These are phyloP conservation scores for Kryptolebias marmoratus DNA, from an alignment of 2,113 vertebrate genomes.

Conservation along the genomic window DNA sequence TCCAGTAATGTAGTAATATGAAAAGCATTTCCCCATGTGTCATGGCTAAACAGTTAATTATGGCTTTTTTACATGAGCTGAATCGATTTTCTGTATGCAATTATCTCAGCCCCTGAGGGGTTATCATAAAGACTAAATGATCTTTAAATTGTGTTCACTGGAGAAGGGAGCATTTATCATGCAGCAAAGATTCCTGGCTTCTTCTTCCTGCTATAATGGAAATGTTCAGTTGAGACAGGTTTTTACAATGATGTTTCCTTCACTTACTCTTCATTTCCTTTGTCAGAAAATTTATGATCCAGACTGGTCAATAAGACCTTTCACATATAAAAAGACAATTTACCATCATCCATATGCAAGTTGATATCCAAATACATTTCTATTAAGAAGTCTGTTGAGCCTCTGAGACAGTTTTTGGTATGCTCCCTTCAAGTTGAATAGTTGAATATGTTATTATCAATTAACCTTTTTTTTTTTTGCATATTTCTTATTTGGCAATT, in stretches of 20 bases:
- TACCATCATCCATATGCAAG: conserved; percentile 15
- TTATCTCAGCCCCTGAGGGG: conserved; percentile 42
- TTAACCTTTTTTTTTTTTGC: background rate
- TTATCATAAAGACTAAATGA: conserved; percentile 52
- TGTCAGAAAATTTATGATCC: conserved; percentile 23
- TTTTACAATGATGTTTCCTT: conserved; percentile 50
- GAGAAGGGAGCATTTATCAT: conserved; percentile 57
- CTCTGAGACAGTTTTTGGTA: conserved; percentile 26
- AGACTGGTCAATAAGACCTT: background rate
- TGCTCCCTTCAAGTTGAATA: background rate
- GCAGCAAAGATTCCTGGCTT: conserved; percentile 47
- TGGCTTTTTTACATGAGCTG: conserved; percentile 42
- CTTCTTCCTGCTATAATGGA: conserved; percentile 42
- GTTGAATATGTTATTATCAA: conserved; percentile 30
- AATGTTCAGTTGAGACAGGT: conserved; percentile 37
- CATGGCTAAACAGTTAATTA: conserved; percentile 49
- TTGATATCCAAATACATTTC: conserved; percentile 34
- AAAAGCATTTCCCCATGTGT: background rate
- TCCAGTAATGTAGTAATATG: background rate
- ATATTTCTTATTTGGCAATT: conserved; percentile 40
- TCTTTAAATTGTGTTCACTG: conserved; percentile 54
- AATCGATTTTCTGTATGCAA: conserved; percentile 46
- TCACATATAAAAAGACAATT: conserved; percentile 12
- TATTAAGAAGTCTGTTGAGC: conserved; percentile 1
- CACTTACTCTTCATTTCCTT: conserved; percentile 26